A percentile compares a stretch with the other conserved stretches of the same genome.
phyloP scores from a whole-genome alignment of 2,797 vertebrate species.

The Acanthiza pusilla region DNA sequence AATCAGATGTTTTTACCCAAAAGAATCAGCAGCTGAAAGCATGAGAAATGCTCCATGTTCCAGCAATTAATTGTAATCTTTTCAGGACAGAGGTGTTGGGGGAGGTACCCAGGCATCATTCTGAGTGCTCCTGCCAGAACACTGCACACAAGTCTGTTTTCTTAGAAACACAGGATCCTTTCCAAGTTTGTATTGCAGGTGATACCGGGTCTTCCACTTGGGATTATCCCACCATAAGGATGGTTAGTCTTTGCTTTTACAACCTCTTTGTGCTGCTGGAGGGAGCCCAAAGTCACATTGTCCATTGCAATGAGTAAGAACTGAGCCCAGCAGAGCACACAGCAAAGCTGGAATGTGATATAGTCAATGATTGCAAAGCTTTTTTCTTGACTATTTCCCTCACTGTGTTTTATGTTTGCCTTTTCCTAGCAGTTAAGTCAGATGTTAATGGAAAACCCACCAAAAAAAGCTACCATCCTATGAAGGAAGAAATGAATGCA shows the following conservation, averaged over 20 bases:
- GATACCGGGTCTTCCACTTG: not conserved
- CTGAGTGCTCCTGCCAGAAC: not conserved
- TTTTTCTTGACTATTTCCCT: not conserved
- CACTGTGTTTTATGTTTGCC: conserved; percentile 42
- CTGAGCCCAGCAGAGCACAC: not conserved
- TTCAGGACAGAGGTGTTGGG: not conserved
- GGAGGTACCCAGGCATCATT: not conserved
- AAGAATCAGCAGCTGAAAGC: not conserved
- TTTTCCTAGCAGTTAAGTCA: conserved; percentile 38
- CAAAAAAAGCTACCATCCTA: conserved; percentile 57
- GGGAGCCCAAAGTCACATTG: not conserved
- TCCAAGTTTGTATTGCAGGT: not conserved
- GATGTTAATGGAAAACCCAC: conserved; percentile 69
- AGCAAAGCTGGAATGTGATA: not conserved
- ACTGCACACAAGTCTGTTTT: not conserved
- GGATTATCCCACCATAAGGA: not conserved
- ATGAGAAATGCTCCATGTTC: not conserved
- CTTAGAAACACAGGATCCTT: not conserved
- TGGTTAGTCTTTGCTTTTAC: not conserved
- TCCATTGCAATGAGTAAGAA: not conserved
- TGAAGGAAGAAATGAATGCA: conserved; percentile 60
- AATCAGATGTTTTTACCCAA: not conserved
- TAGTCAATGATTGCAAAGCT: not conserved
- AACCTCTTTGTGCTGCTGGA: not conserved
- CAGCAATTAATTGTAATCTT: not conserved